Percentiles rank a stretch among this genome's conserved stretches.
These are phyloP conservation scores for Pteronotus mesoamericanus DNA, from an alignment of 2,797 vertebrate species.

Conservation along the genomic window DNA sequence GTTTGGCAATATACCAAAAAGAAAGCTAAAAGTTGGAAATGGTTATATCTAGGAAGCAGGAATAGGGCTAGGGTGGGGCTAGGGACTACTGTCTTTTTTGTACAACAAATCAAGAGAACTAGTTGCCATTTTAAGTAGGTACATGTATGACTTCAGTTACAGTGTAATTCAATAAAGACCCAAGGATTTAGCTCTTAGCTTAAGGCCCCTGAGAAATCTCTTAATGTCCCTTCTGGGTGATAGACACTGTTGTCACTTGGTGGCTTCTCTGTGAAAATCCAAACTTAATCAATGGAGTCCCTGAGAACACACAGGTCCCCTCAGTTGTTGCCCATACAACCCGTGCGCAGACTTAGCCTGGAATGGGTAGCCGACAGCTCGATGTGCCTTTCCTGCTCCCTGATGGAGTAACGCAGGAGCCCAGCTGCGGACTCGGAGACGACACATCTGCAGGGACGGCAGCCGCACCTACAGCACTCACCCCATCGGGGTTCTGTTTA, in stretches of 20 bases:
- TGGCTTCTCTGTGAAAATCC: neutral
- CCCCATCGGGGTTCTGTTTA: neutral
- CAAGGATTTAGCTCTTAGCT: neutral
- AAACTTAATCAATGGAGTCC: neutral
- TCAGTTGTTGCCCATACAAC: neutral
- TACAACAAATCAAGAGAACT: neutral
- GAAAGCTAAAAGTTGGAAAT: neutral
- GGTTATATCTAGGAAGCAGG: neutral
- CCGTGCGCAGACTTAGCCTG: neutral
- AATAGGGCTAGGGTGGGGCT: no score
- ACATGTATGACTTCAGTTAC: neutral
- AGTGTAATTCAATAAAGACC: neutral
- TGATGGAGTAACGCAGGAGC: neutral
- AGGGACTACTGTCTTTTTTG: neutral
- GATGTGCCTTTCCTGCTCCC: neutral
- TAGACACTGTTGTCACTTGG: no score
- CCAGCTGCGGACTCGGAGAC: neutral
- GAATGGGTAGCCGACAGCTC: neutral
- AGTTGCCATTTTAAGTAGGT: neutral
- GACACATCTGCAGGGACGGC: rapidly evolving
- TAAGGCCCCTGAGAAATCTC: neutral
- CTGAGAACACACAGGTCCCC: neutral
- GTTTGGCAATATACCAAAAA: neutral
- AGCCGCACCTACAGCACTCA: neutral
- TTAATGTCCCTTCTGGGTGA: neutral